Conservation (phyloP, 2,888 invertebrate species). For the Macrostomum cliftonense region DNA sequence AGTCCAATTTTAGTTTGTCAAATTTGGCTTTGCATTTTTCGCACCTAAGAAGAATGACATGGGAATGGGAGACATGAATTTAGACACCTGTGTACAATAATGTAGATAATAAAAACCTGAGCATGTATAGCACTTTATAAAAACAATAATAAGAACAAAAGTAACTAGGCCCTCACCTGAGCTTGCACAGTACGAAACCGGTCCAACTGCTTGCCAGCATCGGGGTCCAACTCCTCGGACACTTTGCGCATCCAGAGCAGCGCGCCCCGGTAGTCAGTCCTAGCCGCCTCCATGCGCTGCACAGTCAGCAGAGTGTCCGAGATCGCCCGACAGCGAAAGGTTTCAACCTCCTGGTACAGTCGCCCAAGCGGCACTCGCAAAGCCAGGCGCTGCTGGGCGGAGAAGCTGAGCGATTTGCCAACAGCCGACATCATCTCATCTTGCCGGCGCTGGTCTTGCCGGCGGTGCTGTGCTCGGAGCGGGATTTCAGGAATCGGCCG, state of each 20-base stretch:
- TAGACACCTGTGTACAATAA: no score
- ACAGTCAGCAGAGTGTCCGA: slow-evolving; percentile 76
- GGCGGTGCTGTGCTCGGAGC: slow-evolving; percentile 48
- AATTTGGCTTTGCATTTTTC: slow-evolving; percentile 60
- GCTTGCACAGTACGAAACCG: slow-evolving; percentile 60
- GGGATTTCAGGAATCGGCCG: slow-evolving; percentile 64
- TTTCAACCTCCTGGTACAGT: slow-evolving; percentile 80
- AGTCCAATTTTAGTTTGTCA: slow-evolving; percentile 79
- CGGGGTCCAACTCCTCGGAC: slow-evolving; percentile 82
- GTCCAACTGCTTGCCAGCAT: slow-evolving; percentile 79
- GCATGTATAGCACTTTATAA: no score
- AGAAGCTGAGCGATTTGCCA: slow-evolving; percentile 68
- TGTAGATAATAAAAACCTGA: no score
- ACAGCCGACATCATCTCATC: slow-evolving; percentile 59
- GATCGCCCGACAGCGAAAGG: slow-evolving; percentile 78
- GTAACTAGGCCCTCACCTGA: slow-evolving; percentile 28
- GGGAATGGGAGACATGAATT: no score
- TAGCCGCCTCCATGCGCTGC: slow-evolving; percentile 74
- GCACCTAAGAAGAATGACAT: no score
- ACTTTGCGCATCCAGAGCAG: slow-evolving; percentile 89
- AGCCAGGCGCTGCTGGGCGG: slow-evolving; percentile 55
- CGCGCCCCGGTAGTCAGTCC: slow-evolving; percentile 75
- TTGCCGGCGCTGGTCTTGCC: slow-evolving; percentile 65
- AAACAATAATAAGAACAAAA: no score
- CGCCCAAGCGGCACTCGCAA: slow-evolving; percentile 41